Percentiles rank a stretch among this genome's conserved stretches.
Conservation (phyloP, 2,113 vertebrate species). For the Pseudorhombus dupliciocellatus region DNA sequence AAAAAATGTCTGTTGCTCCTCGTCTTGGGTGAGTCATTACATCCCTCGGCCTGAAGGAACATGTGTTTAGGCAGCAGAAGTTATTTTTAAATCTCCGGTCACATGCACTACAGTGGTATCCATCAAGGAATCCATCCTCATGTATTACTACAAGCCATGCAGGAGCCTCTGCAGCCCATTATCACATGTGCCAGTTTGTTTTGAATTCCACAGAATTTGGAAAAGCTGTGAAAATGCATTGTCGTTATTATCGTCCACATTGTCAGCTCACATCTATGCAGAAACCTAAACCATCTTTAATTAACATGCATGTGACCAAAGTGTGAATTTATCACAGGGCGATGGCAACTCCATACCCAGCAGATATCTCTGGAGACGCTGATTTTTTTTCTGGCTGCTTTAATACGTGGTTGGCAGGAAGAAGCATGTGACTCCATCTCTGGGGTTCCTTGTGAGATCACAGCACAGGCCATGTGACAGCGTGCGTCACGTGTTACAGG, state of each 20-base stretch:
- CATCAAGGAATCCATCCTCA: neutral
- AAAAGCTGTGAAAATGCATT: too few relatives aligned
- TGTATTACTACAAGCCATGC: neutral
- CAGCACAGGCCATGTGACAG: conserved; percentile 28
- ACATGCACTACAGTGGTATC: conserved; percentile 17
- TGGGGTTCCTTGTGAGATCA: conserved; percentile 1
- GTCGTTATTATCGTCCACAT: neutral
- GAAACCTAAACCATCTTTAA: neutral
- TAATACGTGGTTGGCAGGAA: conserved; percentile 1
- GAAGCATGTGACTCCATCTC: conserved; percentile 25
- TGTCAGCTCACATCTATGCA: neutral
- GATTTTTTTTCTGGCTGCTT: neutral
- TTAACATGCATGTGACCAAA: neutral
- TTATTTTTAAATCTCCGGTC: conserved; percentile 46
- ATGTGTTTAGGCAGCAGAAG: conserved; percentile 39
- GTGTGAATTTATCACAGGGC: too few relatives aligned
- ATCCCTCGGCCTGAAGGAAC: conserved; percentile 32
- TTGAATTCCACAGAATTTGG: too few relatives aligned
- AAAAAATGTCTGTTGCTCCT: conserved; percentile 35
- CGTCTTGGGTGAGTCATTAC: conserved; percentile 50
- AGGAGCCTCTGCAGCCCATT: conserved; percentile 22
- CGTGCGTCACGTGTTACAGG: conserved; percentile 42
- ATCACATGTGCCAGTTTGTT: neutral
- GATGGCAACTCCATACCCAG: too few relatives aligned
- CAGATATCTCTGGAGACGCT: too few relatives aligned